These are phyloP conservation scores for Zophobas atratus DNA, from an alignment of 1,140 invertebrate genomes.

Conservation along the genomic window DNA sequence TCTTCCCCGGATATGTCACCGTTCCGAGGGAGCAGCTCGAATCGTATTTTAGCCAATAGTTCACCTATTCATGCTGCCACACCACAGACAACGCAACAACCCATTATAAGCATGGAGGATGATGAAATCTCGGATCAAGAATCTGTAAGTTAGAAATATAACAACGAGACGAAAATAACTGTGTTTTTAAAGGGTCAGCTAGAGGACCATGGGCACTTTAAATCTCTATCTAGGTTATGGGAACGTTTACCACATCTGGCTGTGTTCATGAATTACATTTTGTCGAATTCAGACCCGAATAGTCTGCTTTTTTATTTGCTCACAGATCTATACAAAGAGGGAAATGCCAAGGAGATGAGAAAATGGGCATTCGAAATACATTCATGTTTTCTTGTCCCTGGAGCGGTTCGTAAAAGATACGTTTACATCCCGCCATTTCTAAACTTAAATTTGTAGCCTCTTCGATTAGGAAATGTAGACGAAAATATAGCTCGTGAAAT, in stretches of 20 bases:
- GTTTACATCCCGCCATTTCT: neutral
- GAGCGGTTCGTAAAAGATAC: slow-evolving; percentile 74
- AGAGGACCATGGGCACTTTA: slow-evolving; percentile 87
- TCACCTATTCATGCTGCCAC: slow-evolving; percentile 65
- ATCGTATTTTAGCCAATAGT: slow-evolving; percentile 58
- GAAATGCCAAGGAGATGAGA: slow-evolving; percentile 89
- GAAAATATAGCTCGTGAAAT: slow-evolving; percentile 91
- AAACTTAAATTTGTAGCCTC: slow-evolving; percentile 74
- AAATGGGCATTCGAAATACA: slow-evolving; percentile 99
- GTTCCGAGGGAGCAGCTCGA: slow-evolving; percentile 57
- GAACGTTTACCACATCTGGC: slow-evolving; percentile 84
- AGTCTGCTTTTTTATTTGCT: slow-evolving; percentile 91
- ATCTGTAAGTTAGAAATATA: slow-evolving; percentile 70
- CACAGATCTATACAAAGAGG: slow-evolving; percentile 88
- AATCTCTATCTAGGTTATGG: slow-evolving; percentile 79
- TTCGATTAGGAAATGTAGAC: slow-evolving; percentile 87
- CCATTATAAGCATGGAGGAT: slow-evolving; percentile 95
- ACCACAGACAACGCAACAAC: slow-evolving; percentile 73
- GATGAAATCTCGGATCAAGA: slow-evolving; percentile 92
- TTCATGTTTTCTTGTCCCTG: slow-evolving; percentile 94
- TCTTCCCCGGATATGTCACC: slow-evolving; percentile 63
- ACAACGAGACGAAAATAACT: neutral
- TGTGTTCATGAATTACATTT: slow-evolving; percentile 91
- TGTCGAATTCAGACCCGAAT: slow-evolving; percentile 89
- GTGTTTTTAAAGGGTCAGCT: slow-evolving; percentile 71